A percentile compares a stretch with the other conserved stretches of the same genome.
Conservation (phyloP, 92 coral and sea anemone genomes). For the Epizoanthus fatuus region DNA sequence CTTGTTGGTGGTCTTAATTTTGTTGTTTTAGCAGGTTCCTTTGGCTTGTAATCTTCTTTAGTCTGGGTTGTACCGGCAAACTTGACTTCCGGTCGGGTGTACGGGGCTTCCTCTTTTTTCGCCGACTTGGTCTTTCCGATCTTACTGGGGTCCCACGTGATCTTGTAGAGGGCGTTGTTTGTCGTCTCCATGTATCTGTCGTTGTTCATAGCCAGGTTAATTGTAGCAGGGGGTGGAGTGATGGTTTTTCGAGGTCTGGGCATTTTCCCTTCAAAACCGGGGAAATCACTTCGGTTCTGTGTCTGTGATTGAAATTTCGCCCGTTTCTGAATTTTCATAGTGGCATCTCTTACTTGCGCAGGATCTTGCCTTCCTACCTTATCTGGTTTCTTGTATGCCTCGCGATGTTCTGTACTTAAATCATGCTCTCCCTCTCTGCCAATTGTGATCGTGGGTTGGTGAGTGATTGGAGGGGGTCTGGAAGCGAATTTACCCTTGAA, state of each 20-base stretch:
- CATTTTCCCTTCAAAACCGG: constrained; percentile 90
- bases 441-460: constrained; percentile 83
- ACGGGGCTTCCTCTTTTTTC: constrained; percentile 74
- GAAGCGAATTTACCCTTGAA: constrained; percentile 92
- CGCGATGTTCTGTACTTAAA: constrained; percentile 83
- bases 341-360: constrained; percentile 66
- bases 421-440: constrained; percentile 93
- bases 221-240: constrained; percentile 93
- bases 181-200: constrained; percentile 88
- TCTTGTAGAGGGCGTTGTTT: constrained; percentile 83
- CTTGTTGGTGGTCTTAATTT: constrained; percentile 84
- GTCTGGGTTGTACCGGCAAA: constrained; percentile 91
- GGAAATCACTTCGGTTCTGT: constrained; percentile 95
- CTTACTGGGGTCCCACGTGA: constrained; percentile 94
- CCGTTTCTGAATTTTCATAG: constrained; percentile 75
- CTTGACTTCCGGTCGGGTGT: constrained; percentile 76
- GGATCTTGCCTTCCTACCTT: constrained; percentile 72
- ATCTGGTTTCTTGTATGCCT: constrained; percentile 81
- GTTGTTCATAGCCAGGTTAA: constrained; percentile 90
- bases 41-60: constrained; percentile 88
- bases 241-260: constrained; percentile 90
- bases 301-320: constrained; percentile 92
- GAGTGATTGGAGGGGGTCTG: constrained; percentile 73
- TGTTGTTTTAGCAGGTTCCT: constrained; percentile 72
- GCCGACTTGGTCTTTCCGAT: constrained; percentile 77